Conservation (phyloP, 2,797 vertebrate species). For the Spheniscus humboldti region DNA sequence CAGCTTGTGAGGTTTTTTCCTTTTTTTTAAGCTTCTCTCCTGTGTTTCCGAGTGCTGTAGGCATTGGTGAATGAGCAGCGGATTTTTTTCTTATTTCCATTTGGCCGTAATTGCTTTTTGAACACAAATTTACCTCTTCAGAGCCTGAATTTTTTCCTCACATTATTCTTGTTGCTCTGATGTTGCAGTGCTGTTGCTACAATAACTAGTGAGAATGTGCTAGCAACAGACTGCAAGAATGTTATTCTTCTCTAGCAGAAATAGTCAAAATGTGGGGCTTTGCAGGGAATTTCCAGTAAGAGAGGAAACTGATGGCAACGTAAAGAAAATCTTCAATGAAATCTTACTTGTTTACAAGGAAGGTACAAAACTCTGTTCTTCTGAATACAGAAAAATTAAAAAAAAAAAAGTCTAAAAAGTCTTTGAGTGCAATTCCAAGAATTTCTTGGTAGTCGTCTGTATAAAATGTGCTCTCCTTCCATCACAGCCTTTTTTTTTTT, state of each 20-base stretch:
- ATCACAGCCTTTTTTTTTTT: neutral
- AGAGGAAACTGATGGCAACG: neutral
- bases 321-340: neutral
- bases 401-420: neutral
- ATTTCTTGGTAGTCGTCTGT: neutral
- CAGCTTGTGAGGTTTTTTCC: neutral
- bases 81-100: neutral
- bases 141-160: neutral
- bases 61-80: neutral
- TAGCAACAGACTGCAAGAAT: neutral
- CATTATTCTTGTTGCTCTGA: neutral
- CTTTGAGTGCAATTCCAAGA: neutral
- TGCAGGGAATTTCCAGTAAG: neutral
- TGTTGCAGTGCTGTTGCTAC: neutral
- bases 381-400: neutral
- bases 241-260: neutral
- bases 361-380: neutral
- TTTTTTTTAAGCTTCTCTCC: neutral
- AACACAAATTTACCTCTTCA: neutral
- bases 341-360: neutral
- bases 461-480: accelerated
- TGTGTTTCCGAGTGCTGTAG: neutral
- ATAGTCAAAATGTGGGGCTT: neutral
- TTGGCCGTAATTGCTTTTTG: neutral
- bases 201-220: neutral